Conservation (phyloP, 1,140 invertebrate species). For the Zaprionus capensis region DNA sequence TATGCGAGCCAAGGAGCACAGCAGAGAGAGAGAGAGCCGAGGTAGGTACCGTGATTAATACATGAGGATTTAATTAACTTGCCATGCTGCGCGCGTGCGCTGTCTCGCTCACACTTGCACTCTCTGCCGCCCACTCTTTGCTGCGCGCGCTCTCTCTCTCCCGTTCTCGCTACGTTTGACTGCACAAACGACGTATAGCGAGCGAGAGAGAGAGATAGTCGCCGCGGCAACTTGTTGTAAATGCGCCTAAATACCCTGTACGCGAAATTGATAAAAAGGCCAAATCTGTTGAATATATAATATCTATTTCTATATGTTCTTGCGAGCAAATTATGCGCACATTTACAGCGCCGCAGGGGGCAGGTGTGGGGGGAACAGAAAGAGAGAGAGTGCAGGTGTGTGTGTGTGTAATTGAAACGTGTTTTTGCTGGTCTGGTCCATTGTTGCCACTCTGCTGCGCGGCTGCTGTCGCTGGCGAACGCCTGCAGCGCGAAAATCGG, state of each 20-base stretch:
- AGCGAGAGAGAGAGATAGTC: conserved; percentile 14
- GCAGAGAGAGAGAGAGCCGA: neutral
- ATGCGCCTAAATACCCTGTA: conserved; percentile 51
- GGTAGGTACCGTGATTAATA: conserved; percentile 80
- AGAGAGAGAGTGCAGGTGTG: conserved; percentile 31
- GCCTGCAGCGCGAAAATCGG: conserved; percentile 83
- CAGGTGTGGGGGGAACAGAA: neutral
- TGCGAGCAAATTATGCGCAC: neutral
- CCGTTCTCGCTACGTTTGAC: conserved; percentile 15
- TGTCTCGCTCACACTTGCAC: conserved; percentile 59
- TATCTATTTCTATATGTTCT: conserved; percentile 11
- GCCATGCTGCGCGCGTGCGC: conserved; percentile 56
- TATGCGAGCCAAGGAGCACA: conserved; percentile 1
- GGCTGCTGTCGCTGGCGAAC: conserved; percentile 54
- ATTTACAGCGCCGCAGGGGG: too few relatives aligned
- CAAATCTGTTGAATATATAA: conserved; percentile 31
- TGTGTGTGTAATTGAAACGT: conserved; percentile 77
- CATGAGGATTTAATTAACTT: conserved; percentile 83
- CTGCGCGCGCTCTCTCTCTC: conserved; percentile 12
- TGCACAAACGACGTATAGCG: conserved; percentile 53
- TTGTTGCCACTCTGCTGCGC: conserved; percentile 36
- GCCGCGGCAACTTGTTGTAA: conserved; percentile 65
- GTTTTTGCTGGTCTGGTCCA: conserved; percentile 46
- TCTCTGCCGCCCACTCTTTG: conserved; percentile 28
- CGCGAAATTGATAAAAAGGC: conserved; percentile 46